Evolutionary conservation across 2,797 vertebrate genomes (phyloP).

Genomic region (Arrhamphus sclerolepis): DNA sequence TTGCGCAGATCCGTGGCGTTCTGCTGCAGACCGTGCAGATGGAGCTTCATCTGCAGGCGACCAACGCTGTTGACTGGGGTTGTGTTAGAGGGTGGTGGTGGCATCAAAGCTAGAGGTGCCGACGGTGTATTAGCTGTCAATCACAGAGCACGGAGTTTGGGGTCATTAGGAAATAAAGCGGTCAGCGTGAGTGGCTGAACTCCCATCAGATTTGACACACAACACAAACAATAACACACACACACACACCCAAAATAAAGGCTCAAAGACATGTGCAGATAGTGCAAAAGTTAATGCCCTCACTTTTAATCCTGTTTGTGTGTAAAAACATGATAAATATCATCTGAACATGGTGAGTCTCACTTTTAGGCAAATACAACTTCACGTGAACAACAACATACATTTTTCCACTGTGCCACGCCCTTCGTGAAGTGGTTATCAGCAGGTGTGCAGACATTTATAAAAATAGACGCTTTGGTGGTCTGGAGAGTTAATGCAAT

Average conservation of each 20-base stretch:
- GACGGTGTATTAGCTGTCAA: conserved; percentile 85
- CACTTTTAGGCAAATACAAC: too few relatives aligned
- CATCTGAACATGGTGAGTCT: too few relatives aligned
- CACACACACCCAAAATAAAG: conserved; percentile 24
- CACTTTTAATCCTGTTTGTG: too few relatives aligned
- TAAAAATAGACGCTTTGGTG: too few relatives aligned
- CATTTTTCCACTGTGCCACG: too few relatives aligned
- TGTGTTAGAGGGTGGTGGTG: conserved; percentile 82
- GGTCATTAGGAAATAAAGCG: conserved; percentile 44
- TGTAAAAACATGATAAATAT: too few relatives aligned
- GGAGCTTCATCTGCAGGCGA: conserved; percentile 93
- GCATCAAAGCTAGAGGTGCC: conserved; percentile 88
- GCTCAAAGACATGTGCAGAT: conserved; percentile 36
- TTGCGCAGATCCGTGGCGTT: conserved; percentile 93
- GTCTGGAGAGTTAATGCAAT: too few relatives aligned
- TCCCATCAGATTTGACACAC: conserved; percentile 31
- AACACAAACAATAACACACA: conserved; percentile 27
- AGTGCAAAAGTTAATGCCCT: too few relatives aligned
- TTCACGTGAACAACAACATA: too few relatives aligned
- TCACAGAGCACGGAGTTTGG: conserved; percentile 66
- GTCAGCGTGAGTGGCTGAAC: conserved; percentile 39
- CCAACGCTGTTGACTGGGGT: conserved; percentile 84
- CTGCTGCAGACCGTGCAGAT: conserved; percentile 93
- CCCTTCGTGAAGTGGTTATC: too few relatives aligned
- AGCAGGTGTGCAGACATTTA: too few relatives aligned